Conservation (phyloP, 30 jellyfish, hydroid and myxozoan genomes). For the Morbakka virulenta region DNA sequence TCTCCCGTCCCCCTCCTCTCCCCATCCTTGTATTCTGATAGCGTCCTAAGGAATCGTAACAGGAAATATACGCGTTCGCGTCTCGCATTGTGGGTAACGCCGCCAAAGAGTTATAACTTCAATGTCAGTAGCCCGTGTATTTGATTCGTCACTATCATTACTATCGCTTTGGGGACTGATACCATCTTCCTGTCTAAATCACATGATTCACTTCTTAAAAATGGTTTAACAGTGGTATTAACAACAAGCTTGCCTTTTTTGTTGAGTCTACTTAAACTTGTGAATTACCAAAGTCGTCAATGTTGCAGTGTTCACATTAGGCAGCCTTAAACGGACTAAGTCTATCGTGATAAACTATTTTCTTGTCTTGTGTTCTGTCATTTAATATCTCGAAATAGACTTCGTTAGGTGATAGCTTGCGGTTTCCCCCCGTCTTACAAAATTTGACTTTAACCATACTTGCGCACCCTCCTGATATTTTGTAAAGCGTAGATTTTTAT, state of each 20-base stretch:
- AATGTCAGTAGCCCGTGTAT: not conserved
- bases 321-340: slow-evolving; percentile 6
- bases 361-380: not conserved
- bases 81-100: too few relatives aligned
- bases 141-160: not conserved
- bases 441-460: slow-evolving; percentile 32
- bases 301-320: not conserved
- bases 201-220: not conserved
- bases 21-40: slow-evolving; percentile 5
- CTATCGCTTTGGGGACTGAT: not conserved
- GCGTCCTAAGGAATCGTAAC: slow-evolving; percentile 29
- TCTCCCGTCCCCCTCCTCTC: slow-evolving; percentile 50
- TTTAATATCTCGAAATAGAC: slow-evolving; percentile 1
- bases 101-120: not conserved
- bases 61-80: slow-evolving; percentile 17
- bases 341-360: slow-evolving; percentile 37
- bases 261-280: not conserved
- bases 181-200: not conserved
- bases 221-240: too few relatives aligned
- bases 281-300: not conserved
- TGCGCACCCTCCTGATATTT: slow-evolving; percentile 22
- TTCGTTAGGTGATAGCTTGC: slow-evolving; percentile 7
- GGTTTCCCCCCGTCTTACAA: slow-evolving; percentile 13
- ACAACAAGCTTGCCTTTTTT: too few relatives aligned
- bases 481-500: slow-evolving; percentile 16